phyloP scores from a whole-genome alignment of 2,113 vertebrate genomes.

The Chloebia gouldiae region DNA sequence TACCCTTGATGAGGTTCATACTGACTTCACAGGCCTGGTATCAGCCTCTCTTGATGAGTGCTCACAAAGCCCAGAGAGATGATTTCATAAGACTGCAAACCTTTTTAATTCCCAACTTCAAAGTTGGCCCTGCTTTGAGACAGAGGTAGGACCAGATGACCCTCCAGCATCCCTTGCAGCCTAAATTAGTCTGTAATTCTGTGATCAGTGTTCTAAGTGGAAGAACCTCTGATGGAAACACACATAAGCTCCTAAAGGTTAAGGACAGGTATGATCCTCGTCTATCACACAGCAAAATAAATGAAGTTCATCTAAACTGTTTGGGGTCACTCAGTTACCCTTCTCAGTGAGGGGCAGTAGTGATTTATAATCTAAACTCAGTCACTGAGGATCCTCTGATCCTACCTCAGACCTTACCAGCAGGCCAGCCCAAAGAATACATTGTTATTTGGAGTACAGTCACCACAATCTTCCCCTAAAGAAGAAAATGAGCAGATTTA shows the following conservation, averaged over 20 bases:
- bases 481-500: not conserved
- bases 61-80: not conserved
- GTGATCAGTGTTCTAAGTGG: conserved; percentile 17
- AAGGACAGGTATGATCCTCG: not conserved
- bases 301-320: not conserved
- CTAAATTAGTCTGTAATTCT: conserved; percentile 25
- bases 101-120: conserved; percentile 29
- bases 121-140: conserved; percentile 26
- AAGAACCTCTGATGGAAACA: not conserved
- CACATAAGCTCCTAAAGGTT: not conserved
- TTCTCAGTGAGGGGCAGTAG: not conserved
- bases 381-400: not conserved
- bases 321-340: not conserved
- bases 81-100: not conserved
- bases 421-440: not conserved
- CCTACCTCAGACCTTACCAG: not conserved
- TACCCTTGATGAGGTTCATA: conserved; percentile 6
- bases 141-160: not conserved
- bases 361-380: not conserved
- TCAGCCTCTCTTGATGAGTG: conserved; percentile 10
- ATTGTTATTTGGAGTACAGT: not conserved
- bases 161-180: not conserved
- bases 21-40: not conserved
- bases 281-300: conserved; percentile 6
- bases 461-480: not conserved